Conservation (phyloP, 1,140 invertebrate genomes). For the Papilio helenus region DNA sequence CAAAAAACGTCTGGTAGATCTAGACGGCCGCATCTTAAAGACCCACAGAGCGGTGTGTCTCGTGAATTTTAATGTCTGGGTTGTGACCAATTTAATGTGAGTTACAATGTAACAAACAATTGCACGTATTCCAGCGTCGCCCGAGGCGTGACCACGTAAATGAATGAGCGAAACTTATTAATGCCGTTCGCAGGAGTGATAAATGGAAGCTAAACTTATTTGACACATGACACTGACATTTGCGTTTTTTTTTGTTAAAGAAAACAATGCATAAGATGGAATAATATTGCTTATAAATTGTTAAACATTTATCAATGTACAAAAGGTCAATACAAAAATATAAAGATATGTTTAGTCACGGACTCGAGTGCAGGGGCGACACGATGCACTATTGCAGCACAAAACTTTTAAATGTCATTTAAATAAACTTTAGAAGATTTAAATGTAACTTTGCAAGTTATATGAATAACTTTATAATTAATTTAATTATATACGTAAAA, state of each 20-base stretch:
- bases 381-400: constrained; percentile 12
- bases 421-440: not conserved
- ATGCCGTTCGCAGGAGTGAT: not conserved
- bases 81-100: constrained; percentile 48
- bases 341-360: constrained; percentile 1
- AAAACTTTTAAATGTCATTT: constrained; percentile 23
- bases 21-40: constrained; percentile 44
- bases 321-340: constrained; percentile 17
- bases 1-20: constrained; percentile 56
- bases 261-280: constrained; percentile 1
- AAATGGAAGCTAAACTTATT: not conserved
- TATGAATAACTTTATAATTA: not conserved
- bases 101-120: constrained; percentile 39
- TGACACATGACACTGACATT: constrained; percentile 17
- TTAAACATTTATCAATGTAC: constrained; percentile 6
- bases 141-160: constrained; percentile 5
- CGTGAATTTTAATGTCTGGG: constrained; percentile 45
- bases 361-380: not conserved
- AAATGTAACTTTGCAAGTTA: not conserved
- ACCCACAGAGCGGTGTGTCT: constrained; percentile 41
- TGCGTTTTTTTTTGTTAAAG: not conserved
- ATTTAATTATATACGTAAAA: not conserved
- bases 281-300: not conserved
- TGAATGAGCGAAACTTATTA: constrained; percentile 4
- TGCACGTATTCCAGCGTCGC: constrained; percentile 1